Conservation (phyloP, 1,140 invertebrate species). For the Campoletis sonorensis region DNA sequence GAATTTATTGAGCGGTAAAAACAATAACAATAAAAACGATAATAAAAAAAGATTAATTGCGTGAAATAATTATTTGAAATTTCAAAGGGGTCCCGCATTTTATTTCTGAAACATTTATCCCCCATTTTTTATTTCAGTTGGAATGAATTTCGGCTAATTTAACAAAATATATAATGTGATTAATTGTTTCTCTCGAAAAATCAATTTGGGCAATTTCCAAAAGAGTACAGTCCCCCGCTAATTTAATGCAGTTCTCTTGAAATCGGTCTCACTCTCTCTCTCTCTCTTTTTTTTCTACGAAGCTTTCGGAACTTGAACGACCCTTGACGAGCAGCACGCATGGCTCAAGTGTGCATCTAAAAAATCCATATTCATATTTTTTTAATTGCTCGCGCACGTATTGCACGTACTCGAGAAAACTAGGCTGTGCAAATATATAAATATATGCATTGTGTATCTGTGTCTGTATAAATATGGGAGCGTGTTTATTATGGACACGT, state of each 20-base stretch:
- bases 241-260: no score
- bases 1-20: no score
- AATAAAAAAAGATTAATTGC: not conserved
- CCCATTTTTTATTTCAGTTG: no score
- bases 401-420: constrained; percentile 5
- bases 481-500: constrained; percentile 16
- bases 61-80: not conserved
- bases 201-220: no score
- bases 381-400: constrained; percentile 28
- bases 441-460: not conserved
- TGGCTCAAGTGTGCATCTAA: not conserved
- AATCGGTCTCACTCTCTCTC: no score
- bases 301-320: not conserved
- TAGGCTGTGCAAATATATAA: not conserved
- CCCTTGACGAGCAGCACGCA: constrained; percentile 5
- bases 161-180: not conserved
- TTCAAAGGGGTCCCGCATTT: no score
- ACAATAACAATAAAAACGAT: not conserved
- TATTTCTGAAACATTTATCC: no score
- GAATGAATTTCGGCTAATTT: not conserved
- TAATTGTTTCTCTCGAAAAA: not conserved
- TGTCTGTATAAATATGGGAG: not conserved
- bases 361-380: constrained; percentile 30
- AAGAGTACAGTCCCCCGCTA: no score
- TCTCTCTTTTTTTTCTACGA: constrained; percentile 1